Percentiles rank a stretch among this genome's conserved stretches.
phyloP scores from a whole-genome alignment of 2,797 vertebrate genomes.

The Trematomus bernacchii region DNA sequence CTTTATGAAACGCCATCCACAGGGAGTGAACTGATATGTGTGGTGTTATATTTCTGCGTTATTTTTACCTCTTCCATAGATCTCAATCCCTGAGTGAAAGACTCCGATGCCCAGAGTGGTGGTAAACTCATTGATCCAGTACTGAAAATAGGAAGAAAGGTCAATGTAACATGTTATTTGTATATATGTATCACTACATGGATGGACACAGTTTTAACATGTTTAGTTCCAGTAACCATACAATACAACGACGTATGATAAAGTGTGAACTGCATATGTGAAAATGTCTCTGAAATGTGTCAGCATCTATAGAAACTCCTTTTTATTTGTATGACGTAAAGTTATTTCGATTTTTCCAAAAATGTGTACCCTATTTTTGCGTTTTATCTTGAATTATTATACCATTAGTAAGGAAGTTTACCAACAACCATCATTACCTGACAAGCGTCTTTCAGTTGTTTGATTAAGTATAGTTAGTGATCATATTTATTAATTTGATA shows the following conservation, averaged over 20 bases:
- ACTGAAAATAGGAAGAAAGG: slow-evolving; percentile 79
- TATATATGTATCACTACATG: background rate
- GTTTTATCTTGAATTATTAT: background rate
- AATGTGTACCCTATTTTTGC: background rate
- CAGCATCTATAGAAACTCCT: background rate
- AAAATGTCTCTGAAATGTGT: background rate
- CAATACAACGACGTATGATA: background rate
- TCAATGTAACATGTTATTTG: slow-evolving; percentile 1
- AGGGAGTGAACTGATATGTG: background rate
- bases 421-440: too few relatives aligned
- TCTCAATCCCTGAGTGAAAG: slow-evolving; percentile 99
- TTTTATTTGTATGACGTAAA: too few relatives aligned
- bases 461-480: too few relatives aligned
- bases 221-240: background rate
- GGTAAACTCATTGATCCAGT: slow-evolving; percentile 99
- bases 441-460: too few relatives aligned
- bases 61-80: slow-evolving; percentile 95
- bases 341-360: background rate
- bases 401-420: background rate
- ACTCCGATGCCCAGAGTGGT: slow-evolving; percentile 97
- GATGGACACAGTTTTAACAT: background rate
- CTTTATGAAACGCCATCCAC: slow-evolving; percentile 16
- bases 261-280: background rate
- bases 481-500: too few relatives aligned
- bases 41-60: slow-evolving; percentile 29